These are phyloP conservation scores for Serinus canaria DNA, from an alignment of 2,113 vertebrate species.

Conservation along the genomic window DNA sequence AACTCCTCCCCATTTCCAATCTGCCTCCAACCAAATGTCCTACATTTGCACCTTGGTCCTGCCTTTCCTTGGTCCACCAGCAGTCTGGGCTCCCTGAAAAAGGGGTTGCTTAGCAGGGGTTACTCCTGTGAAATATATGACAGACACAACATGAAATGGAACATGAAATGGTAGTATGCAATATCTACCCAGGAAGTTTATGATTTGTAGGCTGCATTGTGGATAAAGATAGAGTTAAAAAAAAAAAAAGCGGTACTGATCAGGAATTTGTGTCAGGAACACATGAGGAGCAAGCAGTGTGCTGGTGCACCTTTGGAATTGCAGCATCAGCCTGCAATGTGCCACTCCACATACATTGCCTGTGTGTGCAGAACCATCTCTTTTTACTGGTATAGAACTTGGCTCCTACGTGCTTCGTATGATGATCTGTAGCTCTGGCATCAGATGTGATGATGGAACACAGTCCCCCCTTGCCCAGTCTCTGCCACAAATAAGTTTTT, in stretches of 20 bases:
- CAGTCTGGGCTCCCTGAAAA: rapidly evolving
- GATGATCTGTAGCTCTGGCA: not conserved
- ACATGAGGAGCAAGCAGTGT: not conserved
- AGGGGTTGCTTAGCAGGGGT: not conserved
- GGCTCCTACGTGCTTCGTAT: rapidly evolving
- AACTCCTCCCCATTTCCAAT: not conserved
- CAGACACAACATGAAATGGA: not conserved
- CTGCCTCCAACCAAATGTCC: not conserved
- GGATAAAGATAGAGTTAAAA: not conserved
- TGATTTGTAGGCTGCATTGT: not conserved
- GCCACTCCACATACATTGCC: not conserved
- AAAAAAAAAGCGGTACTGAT: not conserved
- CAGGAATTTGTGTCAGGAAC: not conserved
- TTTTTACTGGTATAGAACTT: not conserved
- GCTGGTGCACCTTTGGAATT: not conserved
- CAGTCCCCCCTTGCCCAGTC: not conserved
- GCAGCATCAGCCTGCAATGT: not conserved
- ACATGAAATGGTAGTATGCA: not conserved
- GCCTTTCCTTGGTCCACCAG: not conserved
- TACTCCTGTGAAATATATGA: not conserved
- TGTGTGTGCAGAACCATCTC: not conserved
- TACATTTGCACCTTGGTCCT: not conserved
- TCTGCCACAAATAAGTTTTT: not conserved
- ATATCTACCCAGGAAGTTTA: not conserved
- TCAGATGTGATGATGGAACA: not conserved